These are phyloP conservation scores for Apodemia duryi DNA, from an alignment of 2,888 invertebrate species.

Conservation along the genomic window DNA sequence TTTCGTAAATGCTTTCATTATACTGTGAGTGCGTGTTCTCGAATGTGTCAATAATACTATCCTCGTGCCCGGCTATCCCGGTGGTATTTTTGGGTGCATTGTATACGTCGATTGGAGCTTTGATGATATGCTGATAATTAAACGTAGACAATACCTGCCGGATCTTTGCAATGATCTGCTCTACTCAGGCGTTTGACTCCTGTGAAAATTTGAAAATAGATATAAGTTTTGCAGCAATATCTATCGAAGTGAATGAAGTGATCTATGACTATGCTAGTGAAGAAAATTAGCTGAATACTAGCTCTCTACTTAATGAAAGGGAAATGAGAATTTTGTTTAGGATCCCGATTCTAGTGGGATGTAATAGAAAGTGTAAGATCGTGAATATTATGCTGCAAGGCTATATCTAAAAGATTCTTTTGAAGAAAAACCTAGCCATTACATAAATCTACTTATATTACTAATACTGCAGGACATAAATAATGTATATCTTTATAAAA, in stretches of 20 bases:
- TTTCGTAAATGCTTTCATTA: constrained; percentile 54
- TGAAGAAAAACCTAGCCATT: constrained; percentile 45
- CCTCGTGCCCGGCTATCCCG: constrained; percentile 55
- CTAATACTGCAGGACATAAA: constrained; percentile 66
- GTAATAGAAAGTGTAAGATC: not conserved
- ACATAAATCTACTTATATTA: constrained; percentile 39
- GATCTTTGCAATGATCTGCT: constrained; percentile 92
- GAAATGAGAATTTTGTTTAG: constrained; percentile 42
- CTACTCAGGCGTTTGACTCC: constrained; percentile 95
- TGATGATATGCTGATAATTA: constrained; percentile 82
- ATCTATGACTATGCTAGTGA: constrained; percentile 62
- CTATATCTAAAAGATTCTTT: constrained; percentile 23
- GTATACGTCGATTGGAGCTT: constrained; percentile 72
- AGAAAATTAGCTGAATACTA: constrained; percentile 47
- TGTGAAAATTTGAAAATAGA: constrained; percentile 75
- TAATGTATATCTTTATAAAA: constrained; percentile 67
- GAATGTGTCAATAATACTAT: constrained; percentile 62
- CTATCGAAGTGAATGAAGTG: constrained; percentile 40
- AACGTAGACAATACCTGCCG: constrained; percentile 88
- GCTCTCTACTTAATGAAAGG: constrained; percentile 55
- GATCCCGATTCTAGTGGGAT: constrained; percentile 28
- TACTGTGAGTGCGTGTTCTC: constrained; percentile 42
- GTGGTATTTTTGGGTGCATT: constrained; percentile 57
- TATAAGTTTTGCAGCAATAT: constrained; percentile 54
- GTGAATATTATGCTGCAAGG: constrained; percentile 21